phyloP scores from a whole-genome alignment of 2,113 vertebrate species.

The Pithys albifrons region DNA sequence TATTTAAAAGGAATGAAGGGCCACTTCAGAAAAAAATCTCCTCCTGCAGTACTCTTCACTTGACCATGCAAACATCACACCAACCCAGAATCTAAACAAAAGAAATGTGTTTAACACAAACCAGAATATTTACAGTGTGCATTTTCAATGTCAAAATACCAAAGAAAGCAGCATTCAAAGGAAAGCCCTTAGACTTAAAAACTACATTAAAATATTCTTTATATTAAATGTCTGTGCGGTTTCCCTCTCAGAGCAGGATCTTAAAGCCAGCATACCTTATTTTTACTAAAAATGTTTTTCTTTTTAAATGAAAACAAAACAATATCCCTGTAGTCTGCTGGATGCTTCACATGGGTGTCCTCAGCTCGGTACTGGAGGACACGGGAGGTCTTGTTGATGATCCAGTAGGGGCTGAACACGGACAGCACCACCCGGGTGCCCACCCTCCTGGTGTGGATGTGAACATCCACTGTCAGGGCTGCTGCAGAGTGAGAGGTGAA shows the following conservation, averaged over 20 bases:
- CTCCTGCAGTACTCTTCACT: neutral
- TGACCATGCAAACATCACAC: neutral
- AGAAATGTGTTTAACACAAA: neutral
- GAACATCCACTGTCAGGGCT: conserved; percentile 78
- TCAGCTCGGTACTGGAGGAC: conserved; percentile 93
- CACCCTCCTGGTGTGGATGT: conserved; percentile 72
- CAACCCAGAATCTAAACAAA: neutral
- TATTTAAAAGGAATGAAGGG: neutral
- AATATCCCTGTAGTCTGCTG: conserved; percentile 88
- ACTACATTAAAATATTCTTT: neutral
- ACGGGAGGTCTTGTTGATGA: conserved; percentile 94
- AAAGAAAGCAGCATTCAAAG: neutral
- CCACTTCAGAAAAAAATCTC: neutral
- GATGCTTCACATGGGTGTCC: conserved; percentile 87
- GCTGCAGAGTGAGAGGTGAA: conserved; percentile 76
- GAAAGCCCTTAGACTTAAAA: neutral
- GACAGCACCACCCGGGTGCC: conserved; percentile 80
- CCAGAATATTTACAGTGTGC: neutral
- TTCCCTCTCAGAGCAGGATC: neutral
- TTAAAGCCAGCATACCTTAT: conserved; percentile 81
- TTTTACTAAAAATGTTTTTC: conserved; percentile 94
- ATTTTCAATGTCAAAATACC: neutral
- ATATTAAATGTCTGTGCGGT: rapidly evolving
- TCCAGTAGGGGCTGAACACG: conserved; percentile 94
- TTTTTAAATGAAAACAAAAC: conserved; percentile 94